Conservation (phyloP, 2,113 vertebrate genomes). For the Perca flavescens region DNA sequence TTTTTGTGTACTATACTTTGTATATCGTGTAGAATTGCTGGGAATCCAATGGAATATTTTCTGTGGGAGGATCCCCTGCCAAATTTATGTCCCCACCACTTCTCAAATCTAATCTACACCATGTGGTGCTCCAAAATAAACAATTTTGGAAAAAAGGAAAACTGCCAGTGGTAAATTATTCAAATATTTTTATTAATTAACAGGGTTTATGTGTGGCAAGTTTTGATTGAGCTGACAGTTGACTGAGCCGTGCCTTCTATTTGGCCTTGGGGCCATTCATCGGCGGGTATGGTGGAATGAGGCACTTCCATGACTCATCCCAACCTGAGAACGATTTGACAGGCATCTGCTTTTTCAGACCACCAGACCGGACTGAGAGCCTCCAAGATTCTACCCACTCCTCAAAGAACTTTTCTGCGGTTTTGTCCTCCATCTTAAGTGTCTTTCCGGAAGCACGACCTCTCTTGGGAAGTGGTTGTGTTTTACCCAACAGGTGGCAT, state of each 20-base stretch:
- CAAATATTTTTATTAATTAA: not conserved
- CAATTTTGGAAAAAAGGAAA: not conserved
- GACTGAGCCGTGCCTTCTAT: not conserved
- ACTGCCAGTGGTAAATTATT: not conserved
- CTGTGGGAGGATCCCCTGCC: too few relatives aligned
- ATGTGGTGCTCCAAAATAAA: too few relatives aligned
- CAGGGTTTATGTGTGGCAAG: not conserved
- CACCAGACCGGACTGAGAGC: conserved; percentile 24
- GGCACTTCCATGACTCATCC: conserved; percentile 76
- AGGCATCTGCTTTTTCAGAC: conserved; percentile 22
- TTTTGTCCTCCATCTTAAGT: not conserved
- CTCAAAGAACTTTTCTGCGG: conserved; percentile 34
- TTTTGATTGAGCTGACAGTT: not conserved
- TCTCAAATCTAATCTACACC: too few relatives aligned
- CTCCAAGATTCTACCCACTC: conserved; percentile 76
- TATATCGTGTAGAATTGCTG: too few relatives aligned
- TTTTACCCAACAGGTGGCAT: conserved; percentile 69
- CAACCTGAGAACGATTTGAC: conserved; percentile 53
- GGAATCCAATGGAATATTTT: too few relatives aligned
- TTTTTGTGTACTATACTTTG: too few relatives aligned
- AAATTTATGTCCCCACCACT: too few relatives aligned
- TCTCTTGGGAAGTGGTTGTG: conserved; percentile 62
- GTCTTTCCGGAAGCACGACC: not conserved
- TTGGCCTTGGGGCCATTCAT: conserved; percentile 15
- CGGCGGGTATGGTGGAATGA: conserved; percentile 43